Evolutionary conservation across 2,113 vertebrate species (phyloP), one percentile per base, ranked within the genome.

Genomic region (Microcebus ravelobensis): DNA sequence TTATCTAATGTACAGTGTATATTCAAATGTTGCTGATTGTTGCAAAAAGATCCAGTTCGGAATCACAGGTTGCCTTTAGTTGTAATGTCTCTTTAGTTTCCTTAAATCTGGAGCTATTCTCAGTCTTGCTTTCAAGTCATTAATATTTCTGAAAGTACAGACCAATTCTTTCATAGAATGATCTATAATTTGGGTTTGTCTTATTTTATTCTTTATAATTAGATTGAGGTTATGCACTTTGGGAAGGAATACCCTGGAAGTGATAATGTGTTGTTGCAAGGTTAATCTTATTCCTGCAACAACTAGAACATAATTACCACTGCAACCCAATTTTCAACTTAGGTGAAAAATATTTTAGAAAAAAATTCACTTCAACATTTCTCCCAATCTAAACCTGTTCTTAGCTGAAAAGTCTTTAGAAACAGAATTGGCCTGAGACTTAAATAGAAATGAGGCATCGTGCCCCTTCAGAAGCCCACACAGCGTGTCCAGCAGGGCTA

Each of bases 291-390:
- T 25, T 65, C 10, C 88, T 59, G n/a, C 48, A 82, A 63, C 63
- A 87, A 70, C 42, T 92, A 88, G 25, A 76, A 97, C 94, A 90
- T 39, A 48, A 68, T 70, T 95, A 45, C 18, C 36, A 63, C 13
- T 4, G 42, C n/a, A 57, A 77, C n/a, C 6, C 25, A 77, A 25
- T 31, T 86, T 61, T 63, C 48, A 18, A 57, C 39, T 73, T 87
- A 42, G 2, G 0, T 70, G 18, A 96, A 87, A 96, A 95, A 83
- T 50, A 59, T 36, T 36, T 92, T 61, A 39, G 71, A 71, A 83
- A 87, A 92, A 84, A 82, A 63, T 15, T 8, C 17, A 48, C 6
- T 25, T 12, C 11, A 91, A 1, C 0, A 0, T 83, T 67, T 82
- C 23, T 84, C 15, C 39, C 7, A 29, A 27, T 63, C 21, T 52